Conservation (phyloP, 2,797 vertebrate species). For the Limnodromus scolopaceus region DNA sequence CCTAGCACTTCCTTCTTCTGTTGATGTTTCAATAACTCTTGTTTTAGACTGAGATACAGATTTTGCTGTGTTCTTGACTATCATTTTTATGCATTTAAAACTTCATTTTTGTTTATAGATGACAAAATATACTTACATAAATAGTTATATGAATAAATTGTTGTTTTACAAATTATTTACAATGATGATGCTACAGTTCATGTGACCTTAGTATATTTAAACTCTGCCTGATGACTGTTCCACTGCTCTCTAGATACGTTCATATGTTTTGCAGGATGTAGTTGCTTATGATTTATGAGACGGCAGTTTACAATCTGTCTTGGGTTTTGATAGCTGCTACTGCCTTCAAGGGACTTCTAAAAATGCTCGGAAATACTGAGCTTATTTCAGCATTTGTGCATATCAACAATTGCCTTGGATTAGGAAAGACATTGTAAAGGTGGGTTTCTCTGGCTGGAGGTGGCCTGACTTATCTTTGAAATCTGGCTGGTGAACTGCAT, state of each 20-base stretch:
- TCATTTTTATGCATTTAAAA: not conserved
- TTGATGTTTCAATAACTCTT: not conserved
- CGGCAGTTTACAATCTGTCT: not conserved
- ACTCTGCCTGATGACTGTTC: not conserved
- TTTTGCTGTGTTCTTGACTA: not conserved
- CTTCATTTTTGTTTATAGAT: not conserved
- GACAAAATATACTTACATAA: not conserved
- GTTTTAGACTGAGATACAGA: not conserved
- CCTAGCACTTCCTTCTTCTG: not conserved
- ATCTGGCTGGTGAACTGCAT: not conserved
- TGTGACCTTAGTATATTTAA: not conserved
- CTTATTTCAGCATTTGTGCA: not conserved
- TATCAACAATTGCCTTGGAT: not conserved
- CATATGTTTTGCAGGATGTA: not conserved
- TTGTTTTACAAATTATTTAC: not conserved
- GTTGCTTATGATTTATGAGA: not conserved
- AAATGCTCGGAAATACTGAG: not conserved
- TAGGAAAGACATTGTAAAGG: rapidly evolving
- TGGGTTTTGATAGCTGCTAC: not conserved
- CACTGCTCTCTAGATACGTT: not conserved
- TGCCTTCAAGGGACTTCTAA: not conserved
- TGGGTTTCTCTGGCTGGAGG: not conserved
- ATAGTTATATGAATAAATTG: not conserved
- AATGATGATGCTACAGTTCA: not conserved
- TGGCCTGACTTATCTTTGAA: not conserved